Conservation (phyloP, 2,888 invertebrate species). For the Synanthedon formicaeformis region DNA sequence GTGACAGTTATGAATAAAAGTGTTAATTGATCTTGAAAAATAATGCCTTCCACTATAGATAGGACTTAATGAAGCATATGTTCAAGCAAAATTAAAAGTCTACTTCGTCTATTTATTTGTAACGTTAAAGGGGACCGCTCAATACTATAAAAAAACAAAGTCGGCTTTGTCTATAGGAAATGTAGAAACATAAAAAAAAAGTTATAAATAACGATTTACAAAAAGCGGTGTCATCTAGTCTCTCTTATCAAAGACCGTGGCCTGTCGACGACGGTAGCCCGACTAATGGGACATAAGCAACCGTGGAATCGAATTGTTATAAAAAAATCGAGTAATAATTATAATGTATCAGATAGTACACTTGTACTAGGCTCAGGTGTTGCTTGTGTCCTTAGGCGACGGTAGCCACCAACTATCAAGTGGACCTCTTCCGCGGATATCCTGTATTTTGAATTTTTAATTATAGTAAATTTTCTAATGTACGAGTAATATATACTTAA, state of each 20-base stretch:
- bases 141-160: conserved; percentile 52
- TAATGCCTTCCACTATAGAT: too few relatives aligned
- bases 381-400: too few relatives aligned
- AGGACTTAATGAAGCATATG: too few relatives aligned
- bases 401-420: too few relatives aligned
- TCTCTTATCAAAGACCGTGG: conserved; percentile 45
- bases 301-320: neutral
- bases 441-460: too few relatives aligned
- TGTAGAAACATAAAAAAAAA: conserved; percentile 35
- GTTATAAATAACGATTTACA: conserved; percentile 66
- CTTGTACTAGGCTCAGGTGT: too few relatives aligned
- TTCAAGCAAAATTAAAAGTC: neutral
- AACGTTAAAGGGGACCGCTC: conserved; percentile 30
- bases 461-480: too few relatives aligned
- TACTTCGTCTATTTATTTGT: conserved; percentile 12
- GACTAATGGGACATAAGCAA: conserved; percentile 21
- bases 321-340: neutral
- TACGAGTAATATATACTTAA: too few relatives aligned
- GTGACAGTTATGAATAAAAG: too few relatives aligned
- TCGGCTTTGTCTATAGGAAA: conserved; percentile 36
- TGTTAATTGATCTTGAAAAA: too few relatives aligned
- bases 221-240: conserved; percentile 65
- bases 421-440: too few relatives aligned
- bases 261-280: conserved; percentile 43
- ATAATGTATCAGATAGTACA: too few relatives aligned